These are phyloP conservation scores for Neodon shergylaensis DNA, from an alignment of 2,113 vertebrate species.

Conservation along the genomic window DNA sequence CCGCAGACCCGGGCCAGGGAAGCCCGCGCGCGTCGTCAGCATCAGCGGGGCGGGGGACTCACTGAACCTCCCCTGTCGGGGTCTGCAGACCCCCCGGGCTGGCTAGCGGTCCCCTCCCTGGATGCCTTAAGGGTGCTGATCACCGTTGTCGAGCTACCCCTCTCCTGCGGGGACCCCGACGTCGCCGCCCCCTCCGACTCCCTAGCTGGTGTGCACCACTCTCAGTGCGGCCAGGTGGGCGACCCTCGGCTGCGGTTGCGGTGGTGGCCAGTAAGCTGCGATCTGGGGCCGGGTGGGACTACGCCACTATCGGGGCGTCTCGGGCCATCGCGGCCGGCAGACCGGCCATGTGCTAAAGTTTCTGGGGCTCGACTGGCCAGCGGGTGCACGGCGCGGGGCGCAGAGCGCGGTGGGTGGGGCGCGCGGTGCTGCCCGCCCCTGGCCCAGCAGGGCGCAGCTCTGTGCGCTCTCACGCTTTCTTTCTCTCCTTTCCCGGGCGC, in stretches of 20 bases:
- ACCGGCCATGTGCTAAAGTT: slow-evolving; percentile 83
- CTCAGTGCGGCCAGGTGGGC: slow-evolving; percentile 42
- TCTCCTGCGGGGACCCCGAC: not conserved
- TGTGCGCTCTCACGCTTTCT: slow-evolving; percentile 43
- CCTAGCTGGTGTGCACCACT: slow-evolving; percentile 11
- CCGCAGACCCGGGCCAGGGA: slow-evolving; percentile 87
- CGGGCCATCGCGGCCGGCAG: slow-evolving; percentile 29
- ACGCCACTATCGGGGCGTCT: not conserved
- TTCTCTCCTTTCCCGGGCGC: slow-evolving; percentile 55
- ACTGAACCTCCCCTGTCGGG: slow-evolving; percentile 54
- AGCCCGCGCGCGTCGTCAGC: slow-evolving; percentile 80
- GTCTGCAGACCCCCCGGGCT: not conserved
- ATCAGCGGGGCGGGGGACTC: slow-evolving; percentile 73
- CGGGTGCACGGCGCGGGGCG: slow-evolving; percentile 54
- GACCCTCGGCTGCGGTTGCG: not conserved
- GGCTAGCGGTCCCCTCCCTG: not conserved
- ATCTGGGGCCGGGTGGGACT: not conserved
- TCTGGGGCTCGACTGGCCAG: slow-evolving; percentile 70
- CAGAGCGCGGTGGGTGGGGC: slow-evolving; percentile 67
- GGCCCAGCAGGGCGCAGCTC: slow-evolving; percentile 46
- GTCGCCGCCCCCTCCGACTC: not conserved
- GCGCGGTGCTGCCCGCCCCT: not conserved
- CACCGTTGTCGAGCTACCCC: not conserved
- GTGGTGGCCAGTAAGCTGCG: slow-evolving; percentile 60
- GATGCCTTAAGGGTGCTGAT: not conserved